Base-by-base conservation (phyloP, 2,113 vertebrate genomes). In the Gallinago undulata region DNA sequence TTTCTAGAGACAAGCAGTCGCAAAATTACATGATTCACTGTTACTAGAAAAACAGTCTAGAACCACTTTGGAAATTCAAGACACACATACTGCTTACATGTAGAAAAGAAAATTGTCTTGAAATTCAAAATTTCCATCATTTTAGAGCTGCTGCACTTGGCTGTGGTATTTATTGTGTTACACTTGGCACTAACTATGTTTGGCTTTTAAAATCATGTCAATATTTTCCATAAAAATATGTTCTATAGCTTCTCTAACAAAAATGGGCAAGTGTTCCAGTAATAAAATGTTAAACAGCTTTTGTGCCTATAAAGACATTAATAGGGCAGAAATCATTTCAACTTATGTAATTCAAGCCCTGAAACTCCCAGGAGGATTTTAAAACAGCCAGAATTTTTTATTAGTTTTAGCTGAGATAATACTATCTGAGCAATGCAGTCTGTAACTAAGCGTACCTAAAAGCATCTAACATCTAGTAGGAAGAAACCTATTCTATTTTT, bases 351-450 rank as follows among this genome's bases (percentile, higher is more conserved):
- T 80, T 92, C 73, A 90, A 86, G 51, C 18, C 22, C 28, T 83
- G 4, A 62, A 94, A 92, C 59, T 93, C 69, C 28, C 78, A 79
- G 30, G 86, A 85, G 53, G 21, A 94, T 64, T 86, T 94, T 60
- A 68, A 74, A 24, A 56, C 3, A 60, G 69, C 18, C 86, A 92
- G 83, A n/a, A 30, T 39, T 31, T 83, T 82, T 59, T 87, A 43
- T 76, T 81, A 59, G 94, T 96, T 96, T 96, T 95, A 93, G 76
- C 82, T 80, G 33, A 90, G 56, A 72, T 62, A 95, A 43, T 81
- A 66, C 12, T 43, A 75, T 92, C 74, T 76, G 60, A 92, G 47
- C 59, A 88, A 78, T 21, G 30, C 28, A 60, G 63, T 9, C 55
- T 73, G 31, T 75, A 95, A 87, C 43, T 22, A 77, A 43, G 43